Conservation (phyloP, 2,888 invertebrate genomes). For the Eristalis pertinax region DNA sequence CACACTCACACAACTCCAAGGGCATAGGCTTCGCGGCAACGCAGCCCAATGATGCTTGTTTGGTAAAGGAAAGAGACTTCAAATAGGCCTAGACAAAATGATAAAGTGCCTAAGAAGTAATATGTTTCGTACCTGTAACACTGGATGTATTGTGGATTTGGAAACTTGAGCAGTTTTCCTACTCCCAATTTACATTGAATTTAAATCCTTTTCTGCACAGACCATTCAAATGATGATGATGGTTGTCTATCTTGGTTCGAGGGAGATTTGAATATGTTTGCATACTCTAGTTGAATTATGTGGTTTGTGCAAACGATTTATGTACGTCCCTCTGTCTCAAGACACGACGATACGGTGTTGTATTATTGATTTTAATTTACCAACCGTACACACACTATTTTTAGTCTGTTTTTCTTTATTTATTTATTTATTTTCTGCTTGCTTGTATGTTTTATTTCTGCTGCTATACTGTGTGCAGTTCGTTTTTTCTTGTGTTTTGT, state of each 20-base stretch:
- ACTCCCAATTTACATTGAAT: slow-evolving; percentile 51
- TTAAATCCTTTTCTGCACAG: slow-evolving; percentile 23
- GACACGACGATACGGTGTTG: slow-evolving; percentile 9
- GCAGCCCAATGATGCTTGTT: not conserved
- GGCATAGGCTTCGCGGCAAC: not conserved
- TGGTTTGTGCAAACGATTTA: slow-evolving; percentile 36
- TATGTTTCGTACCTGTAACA: slow-evolving; percentile 21
- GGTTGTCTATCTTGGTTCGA: not conserved
- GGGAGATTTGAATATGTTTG: slow-evolving; percentile 57
- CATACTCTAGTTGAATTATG: slow-evolving; percentile 31
- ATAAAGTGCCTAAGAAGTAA: not conserved
- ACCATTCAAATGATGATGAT: not conserved
- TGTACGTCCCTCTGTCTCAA: not conserved
- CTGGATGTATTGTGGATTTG: slow-evolving; percentile 13
- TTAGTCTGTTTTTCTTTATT: slow-evolving; percentile 57
- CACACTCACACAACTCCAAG: not conserved
- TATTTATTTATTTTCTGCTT: slow-evolving; percentile 13
- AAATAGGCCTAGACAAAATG: slow-evolving; percentile 16
- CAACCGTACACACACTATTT: slow-evolving; percentile 66
- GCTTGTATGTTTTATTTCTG: slow-evolving; percentile 16
- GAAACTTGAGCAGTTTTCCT: slow-evolving; percentile 57
- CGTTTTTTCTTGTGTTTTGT: slow-evolving; percentile 16
- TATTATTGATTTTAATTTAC: slow-evolving; percentile 70
- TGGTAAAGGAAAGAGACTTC: slow-evolving; percentile 2
- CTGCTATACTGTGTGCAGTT: slow-evolving; percentile 3